Base-by-base conservation (phyloP, 2,888 invertebrate species). In the Subacronicta megacephala region DNA sequence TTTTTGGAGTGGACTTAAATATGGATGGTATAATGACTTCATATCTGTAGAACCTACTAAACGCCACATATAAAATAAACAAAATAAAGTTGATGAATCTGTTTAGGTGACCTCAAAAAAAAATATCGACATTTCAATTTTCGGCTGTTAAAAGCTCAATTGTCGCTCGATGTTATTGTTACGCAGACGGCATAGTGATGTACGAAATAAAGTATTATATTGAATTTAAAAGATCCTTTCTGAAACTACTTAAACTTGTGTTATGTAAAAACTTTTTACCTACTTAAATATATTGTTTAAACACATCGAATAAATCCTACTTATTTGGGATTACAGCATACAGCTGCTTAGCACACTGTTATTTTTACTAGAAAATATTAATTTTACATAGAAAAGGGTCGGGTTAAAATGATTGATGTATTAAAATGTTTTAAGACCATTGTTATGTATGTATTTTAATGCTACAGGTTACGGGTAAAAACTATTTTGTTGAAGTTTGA, bases 381-480 rank as follows among this genome's bases (percentile, higher is more conserved):
- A 20, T 7, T 41, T 26, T 33, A 17, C 26, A n/a, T 1, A 31
- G 31, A 31, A 31, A 44, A 13, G 20, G 44, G 29, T 38, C 29
- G 49, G 13, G 17, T 49, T 46, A 1, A 9, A 37, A 29, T 13
- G 1, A 26, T 57, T 45, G 16, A 40, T 44, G n/a, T 54, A 40
- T 13, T 10, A 44, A 61, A 26, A 45, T 12, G 18, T 17, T 13
- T 37, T 50, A 5, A 26, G n/a, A 46, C 17, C 15, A 44, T 37
- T 53, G 47, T 38, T 35, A 33, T 44, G 13, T 54, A 45, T 38
- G 36, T 54, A n/a, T n/a, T n/a, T n/a, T 52, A 16, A 5, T 47
- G 23, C 0, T 50, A 50, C 57, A 60, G 67, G 72, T 74, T 73
- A 73, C 74, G 72, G 72, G 72, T 74, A 71, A 62, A 62, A 47